Evolutionary conservation across 2,113 vertebrate genomes (phyloP).

Genomic region (Thamnophis sirtalis): DNA sequence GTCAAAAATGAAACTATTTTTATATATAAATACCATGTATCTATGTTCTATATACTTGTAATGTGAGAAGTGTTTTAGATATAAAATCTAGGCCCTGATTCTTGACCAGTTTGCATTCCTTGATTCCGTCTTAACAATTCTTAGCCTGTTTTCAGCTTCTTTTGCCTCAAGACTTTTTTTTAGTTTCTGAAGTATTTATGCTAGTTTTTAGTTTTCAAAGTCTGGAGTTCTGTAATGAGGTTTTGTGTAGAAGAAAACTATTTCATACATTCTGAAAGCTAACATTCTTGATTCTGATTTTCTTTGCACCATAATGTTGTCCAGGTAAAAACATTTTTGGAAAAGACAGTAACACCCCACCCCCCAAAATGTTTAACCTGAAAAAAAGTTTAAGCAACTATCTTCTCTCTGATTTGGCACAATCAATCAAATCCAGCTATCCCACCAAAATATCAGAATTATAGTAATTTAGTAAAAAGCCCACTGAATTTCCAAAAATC

Average conservation of each 20-base stretch:
- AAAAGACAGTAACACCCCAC: slow-evolving; percentile 37
- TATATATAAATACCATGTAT: not conserved
- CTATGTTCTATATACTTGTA: not conserved
- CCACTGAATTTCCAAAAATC: not conserved
- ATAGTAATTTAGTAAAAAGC: not conserved
- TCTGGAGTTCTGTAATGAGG: slow-evolving; percentile 35
- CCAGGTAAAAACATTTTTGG: slow-evolving; percentile 46
- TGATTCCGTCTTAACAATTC: slow-evolving; percentile 26
- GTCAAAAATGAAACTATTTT: not conserved
- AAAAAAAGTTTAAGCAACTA: slow-evolving; percentile 37
- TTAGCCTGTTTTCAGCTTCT: slow-evolving; percentile 23
- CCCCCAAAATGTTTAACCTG: slow-evolving; percentile 38
- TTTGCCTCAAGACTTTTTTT: slow-evolving; percentile 17
- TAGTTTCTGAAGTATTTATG: slow-evolving; percentile 22
- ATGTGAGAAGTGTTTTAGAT: slow-evolving; percentile 21
- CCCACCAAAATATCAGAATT: not conserved
- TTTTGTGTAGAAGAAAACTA: slow-evolving; percentile 11
- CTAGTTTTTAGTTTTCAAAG: slow-evolving; percentile 21
- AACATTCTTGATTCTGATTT: slow-evolving; percentile 33
- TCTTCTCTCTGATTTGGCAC: slow-evolving; percentile 27
- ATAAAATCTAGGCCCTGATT: slow-evolving; percentile 27
- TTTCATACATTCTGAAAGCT: slow-evolving; percentile 15
- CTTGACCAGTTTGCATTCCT: not conserved
- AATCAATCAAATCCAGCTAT: slow-evolving; percentile 26
- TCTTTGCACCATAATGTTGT: slow-evolving; percentile 37